Evolutionary conservation across 2,888 invertebrate species (phyloP), one percentile per base, ranked within the genome.

Genomic region (Ptycholaimellus sp.): DNA sequence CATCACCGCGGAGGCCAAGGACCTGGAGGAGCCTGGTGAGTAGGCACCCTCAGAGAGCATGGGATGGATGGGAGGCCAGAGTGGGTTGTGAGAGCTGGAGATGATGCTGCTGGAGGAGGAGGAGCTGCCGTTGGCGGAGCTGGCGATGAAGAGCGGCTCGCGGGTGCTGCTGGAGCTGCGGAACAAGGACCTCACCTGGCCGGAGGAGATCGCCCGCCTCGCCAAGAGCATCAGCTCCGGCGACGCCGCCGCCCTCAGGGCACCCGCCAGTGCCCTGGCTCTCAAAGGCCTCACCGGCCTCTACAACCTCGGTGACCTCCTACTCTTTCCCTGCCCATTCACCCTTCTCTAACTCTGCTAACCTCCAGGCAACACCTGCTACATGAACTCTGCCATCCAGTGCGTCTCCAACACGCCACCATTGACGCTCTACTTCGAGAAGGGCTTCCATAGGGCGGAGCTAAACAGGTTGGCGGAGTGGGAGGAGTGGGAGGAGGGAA

Each of bases 301-400:
- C 22, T 82, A 80, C 60, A 85, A 85, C 61, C 66, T 83, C 30
- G 83, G n/a, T n/a, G n/a, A n/a, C n/a, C n/a, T n/a, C n/a, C n/a
- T n/a, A n/a, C n/a, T n/a, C n/a, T n/a, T n/a, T n/a, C n/a, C n/a
- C n/a, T n/a, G n/a, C n/a, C n/a, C n/a, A n/a, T n/a, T n/a, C n/a
- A n/a, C n/a, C n/a, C n/a, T n/a, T n/a, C n/a, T n/a, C n/a, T n/a
- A n/a, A n/a, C n/a, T n/a, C n/a, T n/a, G n/a, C n/a, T n/a, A n/a
- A n/a, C n/a, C n/a, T n/a, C n/a, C n/a, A n/a, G n/a, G 50, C n/a
- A 85, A 85, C 62, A 85, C 83, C 0, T 85, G 85, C 61, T 85
- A 81, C 59, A 80, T 85, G 77, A 85, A 85, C 62, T 76, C 82
- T 1, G 82, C 83, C 2, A 60, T 83, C 17, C 83, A 83, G 60